Evolutionary conservation across 2,888 invertebrate species (phyloP), one percentile per base, ranked within the genome.

Genomic region (Agriopis leucophaearia): DNA sequence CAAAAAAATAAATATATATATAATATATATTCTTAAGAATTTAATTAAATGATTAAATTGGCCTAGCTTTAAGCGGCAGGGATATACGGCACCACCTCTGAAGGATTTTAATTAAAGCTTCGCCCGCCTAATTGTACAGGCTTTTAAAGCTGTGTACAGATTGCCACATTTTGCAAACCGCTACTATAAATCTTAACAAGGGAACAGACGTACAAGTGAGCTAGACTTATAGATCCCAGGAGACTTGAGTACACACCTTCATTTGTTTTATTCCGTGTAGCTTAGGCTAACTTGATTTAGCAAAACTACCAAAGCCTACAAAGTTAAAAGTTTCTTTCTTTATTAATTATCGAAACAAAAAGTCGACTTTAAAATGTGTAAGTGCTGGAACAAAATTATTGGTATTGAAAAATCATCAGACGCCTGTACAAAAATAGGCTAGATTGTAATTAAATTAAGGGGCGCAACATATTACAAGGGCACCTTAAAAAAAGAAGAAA

Each of bases 111-210:
- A 58, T 66, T 56, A 64, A 68, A 62, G 38, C 64, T 57, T 62
- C 57, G 55, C 60, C 40, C 18, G 52, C 61, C 64, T 66, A 70
- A 70, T 70, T 73, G 69, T 60, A 52, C 51, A 64, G 47, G 61
- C 47, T 58, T 57, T 62, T 64, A 52, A 67, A 63, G 45, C 70
- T 69, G 64, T 69, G 57, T 72, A 64, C 69, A 65, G 65, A 72
- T 72, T 72, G 56, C 66, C 64, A 55, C 65, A 70, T 65, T 67
- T 60, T 65, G 59, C 61, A 63, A 70, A 63, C 63, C 63, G 38
- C 54, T 35, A 35, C 44, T 56, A 69, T 66, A 66, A 66, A 69
- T 69, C 66, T 63, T 51, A 40, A 57, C 50, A 27, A 56, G 38
- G 35, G 16, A 56, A 65, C 61, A 55, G 61, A 48, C 58, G 58